These are phyloP conservation scores for Myiothlypis coronata DNA, from an alignment of 2,797 vertebrate genomes.

Conservation along the genomic window DNA sequence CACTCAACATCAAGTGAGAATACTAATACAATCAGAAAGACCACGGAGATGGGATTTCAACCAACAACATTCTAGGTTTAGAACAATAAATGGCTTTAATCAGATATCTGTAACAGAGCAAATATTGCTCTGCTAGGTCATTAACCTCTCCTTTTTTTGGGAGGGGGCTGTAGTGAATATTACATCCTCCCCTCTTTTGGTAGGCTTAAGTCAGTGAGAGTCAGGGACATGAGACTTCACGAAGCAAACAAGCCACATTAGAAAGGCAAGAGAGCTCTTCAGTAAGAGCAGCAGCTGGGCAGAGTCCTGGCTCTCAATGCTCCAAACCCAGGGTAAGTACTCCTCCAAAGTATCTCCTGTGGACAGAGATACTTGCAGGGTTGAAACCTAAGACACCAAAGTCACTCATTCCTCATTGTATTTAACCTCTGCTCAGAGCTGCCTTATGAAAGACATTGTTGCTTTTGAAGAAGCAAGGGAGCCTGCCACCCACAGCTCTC, in stretches of 20 bases:
- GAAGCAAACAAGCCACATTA: fast-evolving
- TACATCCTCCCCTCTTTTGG: background rate
- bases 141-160: background rate
- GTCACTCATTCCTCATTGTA: background rate
- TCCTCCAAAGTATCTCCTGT: background rate
- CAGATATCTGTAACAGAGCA: constrained; percentile 34
- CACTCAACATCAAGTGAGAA: constrained; percentile 63
- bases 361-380: background rate
- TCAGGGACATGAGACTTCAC: fast-evolving
- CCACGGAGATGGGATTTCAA: constrained; percentile 61
- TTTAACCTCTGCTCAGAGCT: background rate
- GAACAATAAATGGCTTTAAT: constrained; percentile 67
- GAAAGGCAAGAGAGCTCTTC: background rate
- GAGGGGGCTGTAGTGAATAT: background rate
- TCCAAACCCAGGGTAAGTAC: background rate
- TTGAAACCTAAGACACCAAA: background rate
- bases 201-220: background rate
- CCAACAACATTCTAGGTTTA: constrained; percentile 63
- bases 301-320: background rate
- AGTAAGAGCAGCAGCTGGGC: background rate
- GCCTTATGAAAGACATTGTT: background rate
- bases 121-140: background rate
- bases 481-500: background rate
- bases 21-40: constrained; percentile 65
- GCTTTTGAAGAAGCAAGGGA: background rate